Conservation (phyloP, 2,797 vertebrate species). For the Neosilurus hyrtlii region DNA sequence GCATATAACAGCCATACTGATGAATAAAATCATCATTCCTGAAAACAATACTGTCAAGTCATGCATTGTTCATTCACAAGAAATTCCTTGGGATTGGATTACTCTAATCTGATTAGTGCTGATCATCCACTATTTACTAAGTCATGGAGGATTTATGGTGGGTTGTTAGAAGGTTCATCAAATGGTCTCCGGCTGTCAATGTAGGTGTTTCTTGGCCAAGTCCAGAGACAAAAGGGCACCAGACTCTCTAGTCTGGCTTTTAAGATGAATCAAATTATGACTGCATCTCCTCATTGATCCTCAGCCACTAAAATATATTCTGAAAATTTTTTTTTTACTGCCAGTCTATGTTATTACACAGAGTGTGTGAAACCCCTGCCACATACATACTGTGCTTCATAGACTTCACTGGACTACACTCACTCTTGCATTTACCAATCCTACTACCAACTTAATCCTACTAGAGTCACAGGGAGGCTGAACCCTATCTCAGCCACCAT, state of each 20-base stretch:
- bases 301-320: neutral
- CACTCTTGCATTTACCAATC: too few species aligned
- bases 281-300: neutral
- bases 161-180: neutral
- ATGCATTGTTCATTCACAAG: neutral
- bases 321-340: neutral
- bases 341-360: neutral
- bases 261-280: neutral
- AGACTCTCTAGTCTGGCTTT: slow-evolving; percentile 3
- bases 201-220: neutral
- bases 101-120: neutral
- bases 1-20: neutral
- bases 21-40: neutral
- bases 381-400: too few species aligned
- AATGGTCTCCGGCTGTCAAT: neutral
- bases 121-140: neutral
- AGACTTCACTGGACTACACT: too few species aligned
- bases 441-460: too few species aligned
- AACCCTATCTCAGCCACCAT: too few species aligned
- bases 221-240: neutral
- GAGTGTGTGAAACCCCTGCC: neutral
- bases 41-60: neutral
- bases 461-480: too few species aligned
- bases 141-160: neutral
- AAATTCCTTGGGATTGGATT: neutral